Percentiles rank a stretch among this genome's conserved stretches.
Evolutionary conservation across 1,140 invertebrate species (phyloP).

Genomic region (Drosophila guanche): DNA sequence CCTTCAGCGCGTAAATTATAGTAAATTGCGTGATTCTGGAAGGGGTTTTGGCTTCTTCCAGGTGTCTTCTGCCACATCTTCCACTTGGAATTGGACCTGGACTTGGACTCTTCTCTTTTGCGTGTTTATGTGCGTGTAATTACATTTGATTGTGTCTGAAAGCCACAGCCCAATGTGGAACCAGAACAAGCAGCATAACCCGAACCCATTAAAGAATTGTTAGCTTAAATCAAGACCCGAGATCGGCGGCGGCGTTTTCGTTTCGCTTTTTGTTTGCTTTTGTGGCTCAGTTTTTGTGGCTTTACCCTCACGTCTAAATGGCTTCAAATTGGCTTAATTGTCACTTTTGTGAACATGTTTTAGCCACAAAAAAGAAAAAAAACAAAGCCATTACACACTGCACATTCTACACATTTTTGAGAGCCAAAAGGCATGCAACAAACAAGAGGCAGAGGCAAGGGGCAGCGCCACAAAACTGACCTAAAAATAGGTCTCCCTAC

Average conservation of each 20-base stretch:
- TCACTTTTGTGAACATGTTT: slow-evolving; percentile 76
- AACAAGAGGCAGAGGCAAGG: slow-evolving; percentile 24
- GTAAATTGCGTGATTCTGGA: slow-evolving; percentile 76
- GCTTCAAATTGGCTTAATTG: slow-evolving; percentile 80
- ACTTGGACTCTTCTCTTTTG: slow-evolving; percentile 51
- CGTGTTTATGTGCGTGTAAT: slow-evolving; percentile 81
- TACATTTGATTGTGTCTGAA: slow-evolving; percentile 68
- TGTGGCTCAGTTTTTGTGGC: not conserved
- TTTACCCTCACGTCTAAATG: slow-evolving; percentile 54
- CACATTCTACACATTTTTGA: slow-evolving; percentile 40
- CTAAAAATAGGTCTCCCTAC: slow-evolving; percentile 53
- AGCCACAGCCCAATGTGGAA: too few species aligned
- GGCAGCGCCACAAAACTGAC: slow-evolving; percentile 28
- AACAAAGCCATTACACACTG: slow-evolving; percentile 24
- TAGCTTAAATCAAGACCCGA: slow-evolving; percentile 43
- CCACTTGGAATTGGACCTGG: slow-evolving; percentile 7
- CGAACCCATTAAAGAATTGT: slow-evolving; percentile 61
- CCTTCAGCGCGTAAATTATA: slow-evolving; percentile 58
- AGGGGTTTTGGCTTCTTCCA: slow-evolving; percentile 34
- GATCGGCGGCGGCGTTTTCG: slow-evolving; percentile 13
- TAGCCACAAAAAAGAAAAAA: slow-evolving; percentile 39
- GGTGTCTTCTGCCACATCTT: slow-evolving; percentile 27
- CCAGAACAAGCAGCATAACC: too few species aligned
- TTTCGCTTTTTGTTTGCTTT: slow-evolving; percentile 27
- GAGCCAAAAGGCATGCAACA: slow-evolving; percentile 27